phyloP scores from a whole-genome alignment of 1,140 invertebrate genomes.

The Drosophila leontia region DNA sequence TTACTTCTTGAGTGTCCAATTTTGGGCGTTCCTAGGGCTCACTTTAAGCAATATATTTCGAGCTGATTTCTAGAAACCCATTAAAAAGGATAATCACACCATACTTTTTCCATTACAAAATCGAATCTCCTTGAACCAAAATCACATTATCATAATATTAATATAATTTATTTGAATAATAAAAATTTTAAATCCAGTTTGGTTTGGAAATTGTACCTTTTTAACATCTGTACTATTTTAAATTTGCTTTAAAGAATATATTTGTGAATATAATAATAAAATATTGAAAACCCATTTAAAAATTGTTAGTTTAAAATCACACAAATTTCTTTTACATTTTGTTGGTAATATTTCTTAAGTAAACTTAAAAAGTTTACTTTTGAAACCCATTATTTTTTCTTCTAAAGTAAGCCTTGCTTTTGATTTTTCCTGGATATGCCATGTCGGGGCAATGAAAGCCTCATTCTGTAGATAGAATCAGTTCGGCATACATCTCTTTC shows the following conservation, averaged over 20 bases:
- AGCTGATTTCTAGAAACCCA: slow-evolving; percentile 23
- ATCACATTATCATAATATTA: not conserved
- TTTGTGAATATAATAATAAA: slow-evolving; percentile 7
- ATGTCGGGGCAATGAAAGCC: not conserved
- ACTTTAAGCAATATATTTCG: slow-evolving; percentile 62
- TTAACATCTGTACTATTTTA: not conserved
- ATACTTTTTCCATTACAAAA: not conserved
- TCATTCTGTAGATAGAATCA: slow-evolving; percentile 32
- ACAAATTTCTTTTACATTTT: not conserved
- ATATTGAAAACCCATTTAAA: not conserved
- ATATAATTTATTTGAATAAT: slow-evolving; percentile 6
- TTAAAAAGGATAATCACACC: not conserved
- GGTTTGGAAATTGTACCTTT: not conserved
- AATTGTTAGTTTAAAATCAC: not conserved
- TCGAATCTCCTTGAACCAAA: slow-evolving; percentile 25
- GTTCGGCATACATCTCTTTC: slow-evolving; percentile 58
- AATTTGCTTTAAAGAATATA: not conserved
- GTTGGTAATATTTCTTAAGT: not conserved
- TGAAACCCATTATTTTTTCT: not conserved
- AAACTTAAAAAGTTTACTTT: not conserved
- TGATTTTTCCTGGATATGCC: not conserved
- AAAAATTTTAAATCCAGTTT: not conserved
- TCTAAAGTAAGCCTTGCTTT: slow-evolving; percentile 23
- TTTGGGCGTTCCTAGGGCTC: slow-evolving; percentile 22
- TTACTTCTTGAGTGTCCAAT: not conserved